Conservation (phyloP, 2,113 vertebrate genomes). For the Rhinopithecus roxellana region DNA sequence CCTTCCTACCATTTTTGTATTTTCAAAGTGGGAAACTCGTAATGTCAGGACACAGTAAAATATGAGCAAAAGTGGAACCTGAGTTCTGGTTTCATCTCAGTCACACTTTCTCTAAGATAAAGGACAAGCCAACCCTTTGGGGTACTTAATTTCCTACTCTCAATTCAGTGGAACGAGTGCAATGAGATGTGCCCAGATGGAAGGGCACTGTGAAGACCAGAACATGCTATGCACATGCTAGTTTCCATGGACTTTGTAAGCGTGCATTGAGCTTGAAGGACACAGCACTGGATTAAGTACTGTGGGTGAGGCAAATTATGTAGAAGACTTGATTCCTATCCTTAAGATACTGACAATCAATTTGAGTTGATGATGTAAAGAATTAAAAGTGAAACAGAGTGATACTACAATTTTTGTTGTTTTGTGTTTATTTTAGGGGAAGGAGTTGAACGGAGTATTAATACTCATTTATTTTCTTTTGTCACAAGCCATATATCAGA, state of each 20-base stretch:
- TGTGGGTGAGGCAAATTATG: neutral
- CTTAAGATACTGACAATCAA: neutral
- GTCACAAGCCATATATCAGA: neutral
- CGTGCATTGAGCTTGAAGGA: too few relatives aligned
- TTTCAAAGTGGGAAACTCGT: neutral
- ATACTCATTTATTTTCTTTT: neutral
- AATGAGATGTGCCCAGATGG: neutral
- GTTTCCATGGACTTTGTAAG: neutral
- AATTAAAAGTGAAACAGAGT: neutral
- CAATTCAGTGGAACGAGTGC: neutral
- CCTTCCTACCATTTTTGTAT: neutral
- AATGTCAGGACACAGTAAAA: neutral
- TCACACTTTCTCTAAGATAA: neutral
- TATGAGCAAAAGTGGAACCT: neutral
- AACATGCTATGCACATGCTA: neutral
- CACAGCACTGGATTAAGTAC: neutral
- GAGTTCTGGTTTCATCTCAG: neutral
- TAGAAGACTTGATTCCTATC: neutral
- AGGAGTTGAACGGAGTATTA: neutral
- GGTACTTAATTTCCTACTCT: neutral
- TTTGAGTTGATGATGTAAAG: neutral
- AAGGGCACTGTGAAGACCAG: neutral
- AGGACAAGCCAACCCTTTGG: neutral
- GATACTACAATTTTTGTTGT: neutral
- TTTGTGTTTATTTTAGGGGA: neutral